These are phyloP conservation scores for Discoglossus pictus DNA, from an alignment of 2,797 vertebrate genomes.

Conservation along the genomic window DNA sequence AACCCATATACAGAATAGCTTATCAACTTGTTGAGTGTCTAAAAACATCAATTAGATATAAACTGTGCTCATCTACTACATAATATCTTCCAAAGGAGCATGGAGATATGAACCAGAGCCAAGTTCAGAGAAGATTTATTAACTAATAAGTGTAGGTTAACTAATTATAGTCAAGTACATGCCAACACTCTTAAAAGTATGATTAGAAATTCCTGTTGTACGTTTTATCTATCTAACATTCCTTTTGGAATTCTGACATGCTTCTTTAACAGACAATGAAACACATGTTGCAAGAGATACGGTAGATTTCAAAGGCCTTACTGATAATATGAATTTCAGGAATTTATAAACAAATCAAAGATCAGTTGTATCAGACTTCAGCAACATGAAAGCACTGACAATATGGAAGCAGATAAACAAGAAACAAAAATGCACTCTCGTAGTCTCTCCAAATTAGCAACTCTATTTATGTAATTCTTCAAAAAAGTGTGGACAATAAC, in stretches of 20 bases:
- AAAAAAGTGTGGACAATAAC: no score
- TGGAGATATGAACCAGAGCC: not conserved
- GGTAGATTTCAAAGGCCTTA: no score
- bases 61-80: conserved; percentile 3
- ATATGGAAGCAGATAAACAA: no score
- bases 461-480: no score
- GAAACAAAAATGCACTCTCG: no score
- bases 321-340: no score
- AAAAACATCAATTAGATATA: not conserved
- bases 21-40: not conserved
- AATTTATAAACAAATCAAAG: no score
- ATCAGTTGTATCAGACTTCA: no score
- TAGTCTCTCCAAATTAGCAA: no score
- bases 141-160: conserved; percentile 21
- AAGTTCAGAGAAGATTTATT: conserved; percentile 26
- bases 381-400: no score
- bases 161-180: conserved; percentile 12
- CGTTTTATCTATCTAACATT: conserved; percentile 7
- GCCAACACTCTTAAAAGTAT: conserved; percentile 6
- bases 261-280: not conserved
- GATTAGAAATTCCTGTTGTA: conserved; percentile 13
- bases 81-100: not conserved
- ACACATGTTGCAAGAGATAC: not conserved
- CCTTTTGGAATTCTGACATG: not conserved
- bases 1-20: conserved; percentile 1